These are phyloP conservation scores for Hystrix brachyura DNA, from an alignment of 2,113 vertebrate genomes.

Conservation along the genomic window DNA sequence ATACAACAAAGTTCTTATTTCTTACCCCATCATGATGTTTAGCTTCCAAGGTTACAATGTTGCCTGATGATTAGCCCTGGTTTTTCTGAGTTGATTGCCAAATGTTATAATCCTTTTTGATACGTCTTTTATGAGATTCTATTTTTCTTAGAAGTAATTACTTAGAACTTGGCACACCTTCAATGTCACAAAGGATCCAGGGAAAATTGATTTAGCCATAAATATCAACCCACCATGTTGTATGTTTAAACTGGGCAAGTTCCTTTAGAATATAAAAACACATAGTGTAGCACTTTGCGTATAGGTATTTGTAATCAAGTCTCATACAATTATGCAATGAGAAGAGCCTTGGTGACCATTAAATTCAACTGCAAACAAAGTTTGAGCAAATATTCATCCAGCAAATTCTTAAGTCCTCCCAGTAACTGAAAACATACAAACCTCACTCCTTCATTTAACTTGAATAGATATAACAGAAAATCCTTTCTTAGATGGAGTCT, in stretches of 20 bases:
- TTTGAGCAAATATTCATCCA: neutral
- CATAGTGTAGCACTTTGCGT: neutral
- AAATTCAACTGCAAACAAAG: neutral
- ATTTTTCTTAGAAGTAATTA: constrained; percentile 9
- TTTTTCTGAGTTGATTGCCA: neutral
- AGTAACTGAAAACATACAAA: neutral
- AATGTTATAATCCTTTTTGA: neutral
- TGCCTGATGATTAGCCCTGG: neutral
- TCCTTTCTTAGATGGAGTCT: neutral
- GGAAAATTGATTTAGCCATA: neutral
- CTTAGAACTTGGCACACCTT: constrained; percentile 28
- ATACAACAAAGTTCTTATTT: neutral
- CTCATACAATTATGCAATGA: neutral
- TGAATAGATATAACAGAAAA: neutral
- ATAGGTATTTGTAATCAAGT: neutral
- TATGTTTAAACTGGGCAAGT: neutral
- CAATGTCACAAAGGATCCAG: neutral
- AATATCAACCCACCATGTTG: neutral
- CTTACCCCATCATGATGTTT: neutral
- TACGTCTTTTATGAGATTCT: neutral
- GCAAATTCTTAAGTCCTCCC: neutral
- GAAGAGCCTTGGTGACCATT: neutral
- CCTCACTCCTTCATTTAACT: neutral
- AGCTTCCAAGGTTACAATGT: neutral
- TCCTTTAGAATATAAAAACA: neutral